Percentiles rank a stretch among this genome's conserved stretches.
phyloP scores from a whole-genome alignment of 2,888 invertebrate species.

The Anoncus sp. region DNA sequence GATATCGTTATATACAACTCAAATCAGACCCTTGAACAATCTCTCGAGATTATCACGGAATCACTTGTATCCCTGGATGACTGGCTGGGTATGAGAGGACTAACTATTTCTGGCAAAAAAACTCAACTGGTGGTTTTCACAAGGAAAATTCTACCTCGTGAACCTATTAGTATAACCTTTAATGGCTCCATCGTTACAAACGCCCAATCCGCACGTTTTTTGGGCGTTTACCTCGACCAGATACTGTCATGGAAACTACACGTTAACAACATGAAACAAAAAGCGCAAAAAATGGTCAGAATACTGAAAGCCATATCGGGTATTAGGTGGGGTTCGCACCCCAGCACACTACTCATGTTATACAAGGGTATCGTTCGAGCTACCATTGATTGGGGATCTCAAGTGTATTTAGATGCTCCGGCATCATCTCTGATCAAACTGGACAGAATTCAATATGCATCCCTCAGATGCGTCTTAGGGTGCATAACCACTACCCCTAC shows the following conservation, averaged over 20 bases:
- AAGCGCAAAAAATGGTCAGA: not conserved
- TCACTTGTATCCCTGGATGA: not conserved
- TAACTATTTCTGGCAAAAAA: not conserved
- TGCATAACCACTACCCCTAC: constrained; percentile 12
- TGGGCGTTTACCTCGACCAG: not conserved
- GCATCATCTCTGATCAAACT: not conserved
- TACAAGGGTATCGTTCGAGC: constrained; percentile 18
- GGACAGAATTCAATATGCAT: constrained; percentile 7
- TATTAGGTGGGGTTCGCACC: constrained; percentile 25
- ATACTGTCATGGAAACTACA: constrained; percentile 6
- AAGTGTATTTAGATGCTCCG: constrained; percentile 31
- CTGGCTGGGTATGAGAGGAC: not conserved
- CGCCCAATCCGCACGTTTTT: not conserved
- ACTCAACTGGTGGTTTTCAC: not conserved
- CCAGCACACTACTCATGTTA: not conserved
- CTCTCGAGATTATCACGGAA: not conserved
- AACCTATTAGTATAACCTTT: not conserved
- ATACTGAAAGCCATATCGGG: constrained; percentile 19
- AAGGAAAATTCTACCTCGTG: not conserved
- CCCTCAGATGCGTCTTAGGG: not conserved
- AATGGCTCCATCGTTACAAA: not conserved
- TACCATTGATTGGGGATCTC: constrained; percentile 25
- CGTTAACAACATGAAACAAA: constrained; percentile 3
- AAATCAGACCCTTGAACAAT: not conserved
- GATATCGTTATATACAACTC: not conserved